Base-by-base conservation (phyloP, 2,888 invertebrate species). In the Oegoconia quadripuncta region DNA sequence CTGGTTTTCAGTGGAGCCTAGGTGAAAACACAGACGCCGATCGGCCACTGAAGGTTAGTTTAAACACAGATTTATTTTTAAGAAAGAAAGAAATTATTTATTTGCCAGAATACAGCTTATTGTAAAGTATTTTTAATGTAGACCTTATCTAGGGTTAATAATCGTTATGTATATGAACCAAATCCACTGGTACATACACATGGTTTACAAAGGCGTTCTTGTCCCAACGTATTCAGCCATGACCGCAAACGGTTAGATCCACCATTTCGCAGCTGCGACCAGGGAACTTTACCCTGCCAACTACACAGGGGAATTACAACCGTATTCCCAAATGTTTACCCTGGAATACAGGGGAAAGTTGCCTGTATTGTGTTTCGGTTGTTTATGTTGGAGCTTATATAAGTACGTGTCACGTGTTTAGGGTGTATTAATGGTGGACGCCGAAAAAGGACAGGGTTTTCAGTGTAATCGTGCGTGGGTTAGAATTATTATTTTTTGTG, bases 381-480 rank as follows among this genome's bases (percentile, higher is more conserved):
- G n/a, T 27, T 27, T 27, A 11, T 13, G 7, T 27, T 27, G 13
- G 7, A 13, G 27, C 27, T 27, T 29, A 29, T n/a, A n/a, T 29
- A 29, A 29, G 29, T 34, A 29, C 29, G 29, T 36, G 36, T 36
- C 36, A 29, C 20, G 36, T 11, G 29, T 36, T 36, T 18, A 29
- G 36, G 22, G 36, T 36, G 15, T 36, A 36, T 36, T 36, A 36
- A 36, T 36, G 36, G 36, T 36, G n/a, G 22, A 14, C 11, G 26
- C 27, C 12, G 18, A 22, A 20, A 36, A 36, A 20, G 35, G 36
- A 36, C 36, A 29, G 11, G 27, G 17, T 16, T 34, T 27, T 34
- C 9, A 8, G 36, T 36, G 36, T 36, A 29, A 36, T 36, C 29
- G 34, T 35, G n/a, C n/a, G 27, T 3, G 7, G 27, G n/a, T 27